Conservation (phyloP, 2,888 invertebrate species). For the Ligdia adustata region DNA sequence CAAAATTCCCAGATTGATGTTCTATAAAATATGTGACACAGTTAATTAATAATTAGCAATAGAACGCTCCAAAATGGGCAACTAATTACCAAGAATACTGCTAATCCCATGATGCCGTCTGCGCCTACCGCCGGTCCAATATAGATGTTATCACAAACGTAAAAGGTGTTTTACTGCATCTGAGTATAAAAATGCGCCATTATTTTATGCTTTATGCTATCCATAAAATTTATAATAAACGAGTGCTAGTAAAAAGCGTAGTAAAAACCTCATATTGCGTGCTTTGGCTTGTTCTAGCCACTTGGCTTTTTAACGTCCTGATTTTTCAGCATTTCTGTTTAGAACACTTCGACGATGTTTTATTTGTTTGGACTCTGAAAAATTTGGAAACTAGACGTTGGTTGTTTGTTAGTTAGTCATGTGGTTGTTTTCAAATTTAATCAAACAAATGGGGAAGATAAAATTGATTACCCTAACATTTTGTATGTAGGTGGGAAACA, state of each 20-base stretch:
- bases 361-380: not conserved
- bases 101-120: slow-evolving; percentile 8
- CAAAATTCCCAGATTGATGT: too few species aligned
- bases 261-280: slow-evolving; percentile 67
- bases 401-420: too few species aligned
- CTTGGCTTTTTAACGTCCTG: slow-evolving; percentile 46
- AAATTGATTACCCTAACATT: too few species aligned
- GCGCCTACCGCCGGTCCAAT: slow-evolving; percentile 25
- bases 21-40: too few species aligned
- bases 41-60: too few species aligned
- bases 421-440: too few species aligned
- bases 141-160: slow-evolving; percentile 46
- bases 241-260: slow-evolving; percentile 66
- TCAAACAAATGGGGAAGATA: too few species aligned
- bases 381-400: too few species aligned
- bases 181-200: slow-evolving; percentile 76
- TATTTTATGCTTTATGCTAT: slow-evolving; percentile 75
- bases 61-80: too few species aligned
- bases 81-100: too few species aligned
- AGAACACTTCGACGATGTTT: slow-evolving; percentile 5
- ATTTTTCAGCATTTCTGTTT: slow-evolving; percentile 37
- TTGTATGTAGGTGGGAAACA: too few species aligned
- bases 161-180: slow-evolving; percentile 78
- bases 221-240: slow-evolving; percentile 82
- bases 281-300: slow-evolving; percentile 38